These are phyloP conservation scores for Epiperipatus broadwayi DNA, from an alignment of 2,888 invertebrate genomes.

Conservation along the genomic window DNA sequence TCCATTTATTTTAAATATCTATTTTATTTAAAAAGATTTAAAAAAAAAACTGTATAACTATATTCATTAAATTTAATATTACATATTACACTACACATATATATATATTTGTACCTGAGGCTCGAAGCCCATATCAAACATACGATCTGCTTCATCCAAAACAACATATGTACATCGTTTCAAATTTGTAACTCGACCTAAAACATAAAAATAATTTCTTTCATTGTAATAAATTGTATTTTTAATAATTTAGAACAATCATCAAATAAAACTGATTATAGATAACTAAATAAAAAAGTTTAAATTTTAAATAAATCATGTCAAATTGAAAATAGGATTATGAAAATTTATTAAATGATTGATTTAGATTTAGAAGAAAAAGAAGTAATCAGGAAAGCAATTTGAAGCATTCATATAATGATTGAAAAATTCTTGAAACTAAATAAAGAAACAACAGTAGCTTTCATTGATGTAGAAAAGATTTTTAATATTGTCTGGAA, in stretches of 20 bases:
- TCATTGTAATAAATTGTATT: neutral
- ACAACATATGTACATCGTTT: constrained; percentile 92
- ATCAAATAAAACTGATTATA: neutral
- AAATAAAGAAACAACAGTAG: too few species aligned
- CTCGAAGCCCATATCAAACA: constrained; percentile 99
- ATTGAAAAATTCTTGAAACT: too few species aligned
- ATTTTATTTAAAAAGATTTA: too few species aligned
- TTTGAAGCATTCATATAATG: too few species aligned
- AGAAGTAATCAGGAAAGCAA: too few species aligned
- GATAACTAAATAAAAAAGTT: neutral
- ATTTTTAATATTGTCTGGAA: too few species aligned
- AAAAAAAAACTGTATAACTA: constrained; percentile 11
- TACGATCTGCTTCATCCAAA: constrained; percentile 92
- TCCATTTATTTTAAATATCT: too few species aligned
- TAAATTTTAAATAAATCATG: constrained; percentile 1
- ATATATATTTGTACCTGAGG: constrained; percentile 67
- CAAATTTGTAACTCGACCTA: constrained; percentile 75
- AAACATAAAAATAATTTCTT: constrained; percentile 4
- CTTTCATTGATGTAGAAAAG: too few species aligned
- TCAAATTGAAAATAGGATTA: neutral
- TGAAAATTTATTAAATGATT: neutral
- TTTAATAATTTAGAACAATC: neutral
- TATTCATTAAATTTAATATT: too few species aligned
- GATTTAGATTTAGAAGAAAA: too few species aligned
- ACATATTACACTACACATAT: too few species aligned